Evolutionary conservation across 2,797 vertebrate genomes (phyloP), one percentile per base, ranked within the genome.

Genomic region (Podarcis siculus): DNA sequence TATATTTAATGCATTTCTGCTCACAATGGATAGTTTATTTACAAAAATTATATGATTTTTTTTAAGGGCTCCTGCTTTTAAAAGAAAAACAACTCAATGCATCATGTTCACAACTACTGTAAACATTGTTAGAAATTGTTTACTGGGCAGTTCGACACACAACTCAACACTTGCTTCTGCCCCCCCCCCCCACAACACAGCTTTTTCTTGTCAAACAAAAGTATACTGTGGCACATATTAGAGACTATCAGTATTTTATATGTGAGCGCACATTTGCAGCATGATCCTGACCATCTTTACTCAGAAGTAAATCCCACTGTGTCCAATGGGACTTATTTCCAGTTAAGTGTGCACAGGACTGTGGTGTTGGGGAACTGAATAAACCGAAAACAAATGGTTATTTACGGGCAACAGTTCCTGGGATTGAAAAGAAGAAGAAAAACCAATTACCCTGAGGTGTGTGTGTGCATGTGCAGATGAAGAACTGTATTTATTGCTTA

Each of bases 401-500:
- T 66, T 21, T 10, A 86, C 3, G 19, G 9, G 82, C 67, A 87
- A 32, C 9, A 61, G 0, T 19, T 72, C 55, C 0, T 1, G 17
- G 8, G 15, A 1, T 25, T 77, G 87, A 83, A 13, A 5, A 92
- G 90, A 90, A 35, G 84, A 72, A 83, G 0, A 32, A 76, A 39
- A 37, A 73, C 35, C 72, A 73, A 72, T 32, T n/a, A 17, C 32
- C 39, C n/a, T 37, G n/a, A 85, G 30, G 66, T 79, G 83, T 17
- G 72, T 30, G 37, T 35, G 19, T 55, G n/a, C n/a, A 25, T 42
- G 69, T 23, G 64, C 32, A 79, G 25, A 71, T 83, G 76, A n/a
- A 45, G 1, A 0, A 35, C 64, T 55, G 19, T 39, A 86, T 76
- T 75, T 67, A 91, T 88, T 90, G 84, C 96, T 96, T 97, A 97